Evolutionary conservation across 2,888 invertebrate species (phyloP).

Genomic region (Drosophila dives): DNA sequence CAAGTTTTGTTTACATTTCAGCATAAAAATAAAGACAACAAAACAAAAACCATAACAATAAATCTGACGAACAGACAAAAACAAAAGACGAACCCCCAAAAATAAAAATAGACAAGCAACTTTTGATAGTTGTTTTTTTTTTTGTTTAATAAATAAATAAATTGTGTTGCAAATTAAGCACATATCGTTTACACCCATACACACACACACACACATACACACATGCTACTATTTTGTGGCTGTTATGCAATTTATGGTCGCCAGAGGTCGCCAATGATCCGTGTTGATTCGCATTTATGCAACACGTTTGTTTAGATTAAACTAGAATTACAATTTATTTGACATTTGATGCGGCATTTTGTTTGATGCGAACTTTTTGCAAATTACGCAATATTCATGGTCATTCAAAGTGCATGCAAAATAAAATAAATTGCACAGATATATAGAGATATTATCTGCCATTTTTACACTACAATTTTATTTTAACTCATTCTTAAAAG

Average conservation of each 20-base stretch:
- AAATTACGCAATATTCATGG: conserved; percentile 29
- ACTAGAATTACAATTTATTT: conserved; percentile 50
- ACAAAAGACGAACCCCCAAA: conserved; percentile 33
- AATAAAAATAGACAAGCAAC: conserved; percentile 2
- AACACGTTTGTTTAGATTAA: conserved; percentile 49
- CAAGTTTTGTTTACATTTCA: conserved; percentile 19
- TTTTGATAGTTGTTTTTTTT: conserved; percentile 27
- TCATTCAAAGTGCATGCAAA: conserved; percentile 3
- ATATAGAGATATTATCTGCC: not conserved
- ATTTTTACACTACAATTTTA: not conserved
- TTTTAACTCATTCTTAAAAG: not conserved
- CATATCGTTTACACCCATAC: conserved; percentile 2
- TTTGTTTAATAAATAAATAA: conserved; percentile 54
- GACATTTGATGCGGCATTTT: conserved; percentile 35
- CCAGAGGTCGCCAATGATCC: conserved; percentile 56
- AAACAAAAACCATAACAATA: conserved; percentile 31
- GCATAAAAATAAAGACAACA: not conserved
- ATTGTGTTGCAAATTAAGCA: conserved; percentile 48
- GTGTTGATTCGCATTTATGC: conserved; percentile 37
- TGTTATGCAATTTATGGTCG: conserved; percentile 57
- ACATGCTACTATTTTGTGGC: not conserved
- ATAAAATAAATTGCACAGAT: not conserved
- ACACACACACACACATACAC: not conserved
- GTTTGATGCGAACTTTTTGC: conserved; percentile 28
- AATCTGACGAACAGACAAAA: conserved; percentile 36